Percentiles rank a stretch among this genome's conserved stretches.
These are phyloP conservation scores for Eulemur rubriventer DNA, from an alignment of 2,797 vertebrate species.

Conservation along the genomic window DNA sequence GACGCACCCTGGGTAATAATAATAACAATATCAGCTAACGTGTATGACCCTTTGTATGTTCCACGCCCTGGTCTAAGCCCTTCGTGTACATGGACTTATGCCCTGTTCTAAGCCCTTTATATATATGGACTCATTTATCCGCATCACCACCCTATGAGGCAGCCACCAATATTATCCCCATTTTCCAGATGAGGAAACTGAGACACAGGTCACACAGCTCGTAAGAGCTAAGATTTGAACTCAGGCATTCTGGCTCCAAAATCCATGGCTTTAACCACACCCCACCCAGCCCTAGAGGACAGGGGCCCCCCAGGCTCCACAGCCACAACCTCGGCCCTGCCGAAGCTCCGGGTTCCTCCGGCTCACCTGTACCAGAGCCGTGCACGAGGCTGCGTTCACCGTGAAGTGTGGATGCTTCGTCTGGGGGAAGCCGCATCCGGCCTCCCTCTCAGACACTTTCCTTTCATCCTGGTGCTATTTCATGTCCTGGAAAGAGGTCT, in stretches of 20 bases:
- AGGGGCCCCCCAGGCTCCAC: background rate
- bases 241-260: background rate
- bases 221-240: background rate
- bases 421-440: fast-evolving
- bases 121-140: background rate
- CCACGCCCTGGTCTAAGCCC: background rate
- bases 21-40: background rate
- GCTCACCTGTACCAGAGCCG: fast-evolving
- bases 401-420: background rate
- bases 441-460: background rate
- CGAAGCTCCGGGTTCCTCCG: background rate
- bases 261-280: background rate
- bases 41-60: background rate
- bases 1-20: background rate
- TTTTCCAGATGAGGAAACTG: background rate
- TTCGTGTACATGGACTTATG: background rate
- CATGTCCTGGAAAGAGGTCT: background rate
- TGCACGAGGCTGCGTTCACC: fast-evolving
- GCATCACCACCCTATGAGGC: background rate
- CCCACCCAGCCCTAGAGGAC: background rate
- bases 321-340: background rate
- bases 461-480: background rate
- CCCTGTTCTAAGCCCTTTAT: background rate
- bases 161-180: background rate
- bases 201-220: background rate